Evolutionary conservation across 2,797 vertebrate species (phyloP).

Genomic region (Gastrophryne carolinensis): DNA sequence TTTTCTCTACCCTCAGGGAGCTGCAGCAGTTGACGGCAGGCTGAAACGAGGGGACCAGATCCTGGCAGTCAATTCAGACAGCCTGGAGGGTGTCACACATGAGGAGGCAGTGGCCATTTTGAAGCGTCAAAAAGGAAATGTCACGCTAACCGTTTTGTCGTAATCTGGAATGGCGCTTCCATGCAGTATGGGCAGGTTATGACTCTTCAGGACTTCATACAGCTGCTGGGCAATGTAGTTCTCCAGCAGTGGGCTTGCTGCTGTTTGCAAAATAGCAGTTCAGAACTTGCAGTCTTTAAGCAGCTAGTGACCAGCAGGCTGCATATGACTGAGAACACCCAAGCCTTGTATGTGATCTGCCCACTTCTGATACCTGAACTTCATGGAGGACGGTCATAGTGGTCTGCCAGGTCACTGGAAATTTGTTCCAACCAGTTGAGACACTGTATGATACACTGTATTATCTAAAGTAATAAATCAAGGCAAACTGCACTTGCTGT

Average conservation of each 20-base stretch:
- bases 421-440: too few relatives aligned
- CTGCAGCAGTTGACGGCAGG: slow-evolving; percentile 82
- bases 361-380: too few relatives aligned
- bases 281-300: too few relatives aligned
- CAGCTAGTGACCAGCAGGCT: background rate
- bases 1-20: slow-evolving; percentile 78
- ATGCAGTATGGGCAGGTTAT: background rate
- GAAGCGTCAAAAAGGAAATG: slow-evolving; percentile 83
- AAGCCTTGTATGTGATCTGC: background rate
- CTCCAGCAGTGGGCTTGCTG: too few relatives aligned
- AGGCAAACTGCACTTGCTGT: too few relatives aligned
- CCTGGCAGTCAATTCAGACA: slow-evolving; percentile 84
- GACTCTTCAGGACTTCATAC: background rate
- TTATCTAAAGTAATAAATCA: too few relatives aligned
- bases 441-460: too few relatives aligned
- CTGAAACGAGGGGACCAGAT: slow-evolving; percentile 92
- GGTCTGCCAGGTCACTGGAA: too few relatives aligned
- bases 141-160: slow-evolving; percentile 79
- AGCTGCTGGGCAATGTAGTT: background rate
- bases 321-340: background rate
- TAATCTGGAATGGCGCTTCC: slow-evolving; percentile 65
- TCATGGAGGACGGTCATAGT: too few relatives aligned
- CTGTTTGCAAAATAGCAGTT: too few relatives aligned
- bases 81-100: slow-evolving; percentile 84
- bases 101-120: slow-evolving; percentile 88